phyloP scores from a whole-genome alignment of 2,797 vertebrate genomes.

The Cygnus olor region DNA sequence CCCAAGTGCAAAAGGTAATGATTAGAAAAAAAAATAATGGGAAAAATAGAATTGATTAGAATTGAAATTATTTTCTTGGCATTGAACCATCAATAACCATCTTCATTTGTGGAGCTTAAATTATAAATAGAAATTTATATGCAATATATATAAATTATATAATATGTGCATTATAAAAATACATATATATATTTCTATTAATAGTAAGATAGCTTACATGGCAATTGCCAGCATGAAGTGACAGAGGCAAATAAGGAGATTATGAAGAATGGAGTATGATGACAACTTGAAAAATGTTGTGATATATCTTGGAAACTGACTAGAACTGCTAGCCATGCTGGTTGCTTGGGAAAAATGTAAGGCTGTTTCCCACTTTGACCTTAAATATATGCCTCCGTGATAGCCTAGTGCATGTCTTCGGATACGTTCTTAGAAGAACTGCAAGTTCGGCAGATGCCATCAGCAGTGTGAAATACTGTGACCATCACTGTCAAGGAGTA shows the following conservation, averaged over 20 bases:
- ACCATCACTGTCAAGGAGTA: neutral
- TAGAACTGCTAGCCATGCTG: neutral
- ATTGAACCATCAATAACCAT: neutral
- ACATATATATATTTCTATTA: neutral
- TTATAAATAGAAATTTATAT: neutral
- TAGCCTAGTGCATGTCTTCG: neutral
- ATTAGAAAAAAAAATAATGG: neutral
- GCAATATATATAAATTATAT: neutral
- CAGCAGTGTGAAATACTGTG: fast-evolving
- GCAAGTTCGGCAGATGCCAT: fast-evolving
- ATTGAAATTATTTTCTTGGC: neutral
- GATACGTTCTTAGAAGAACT: neutral
- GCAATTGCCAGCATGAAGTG: neutral
- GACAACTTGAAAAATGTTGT: neutral
- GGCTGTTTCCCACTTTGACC: fast-evolving
- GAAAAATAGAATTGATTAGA: neutral
- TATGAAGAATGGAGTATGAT: neutral
- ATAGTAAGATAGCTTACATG: neutral
- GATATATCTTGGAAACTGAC: neutral
- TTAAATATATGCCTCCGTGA: fast-evolving
- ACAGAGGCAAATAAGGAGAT: neutral
- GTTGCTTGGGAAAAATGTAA: neutral
- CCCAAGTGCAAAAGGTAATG: neutral
- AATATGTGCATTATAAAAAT: neutral
- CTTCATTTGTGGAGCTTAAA: neutral